These are phyloP conservation scores for Merops nubicus DNA, from an alignment of 2,113 vertebrate species.

Conservation along the genomic window DNA sequence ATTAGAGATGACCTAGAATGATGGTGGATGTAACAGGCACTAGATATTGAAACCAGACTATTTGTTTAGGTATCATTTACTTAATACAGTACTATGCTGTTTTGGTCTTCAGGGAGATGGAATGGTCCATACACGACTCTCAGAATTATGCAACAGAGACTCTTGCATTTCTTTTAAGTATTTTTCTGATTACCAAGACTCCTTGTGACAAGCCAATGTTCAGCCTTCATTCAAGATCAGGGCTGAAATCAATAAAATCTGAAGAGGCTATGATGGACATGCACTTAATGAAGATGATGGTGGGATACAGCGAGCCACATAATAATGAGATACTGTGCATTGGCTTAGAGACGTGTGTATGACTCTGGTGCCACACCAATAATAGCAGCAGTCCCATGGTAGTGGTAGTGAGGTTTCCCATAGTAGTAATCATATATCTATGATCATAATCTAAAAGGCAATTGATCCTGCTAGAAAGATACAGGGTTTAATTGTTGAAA, in stretches of 20 bases:
- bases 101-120: background rate
- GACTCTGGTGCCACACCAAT: background rate
- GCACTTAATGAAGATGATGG: background rate
- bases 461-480: background rate
- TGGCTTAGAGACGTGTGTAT: background rate
- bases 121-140: background rate
- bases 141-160: background rate
- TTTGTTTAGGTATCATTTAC: slow-evolving; percentile 20
- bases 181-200: background rate
- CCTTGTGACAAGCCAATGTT: background rate
- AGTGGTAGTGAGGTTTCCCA: background rate
- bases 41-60: background rate
- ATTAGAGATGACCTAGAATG: background rate
- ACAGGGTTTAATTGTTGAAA: background rate
- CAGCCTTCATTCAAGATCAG: background rate
- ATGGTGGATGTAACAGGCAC: background rate
- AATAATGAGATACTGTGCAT: background rate
- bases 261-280: background rate
- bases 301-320: background rate
- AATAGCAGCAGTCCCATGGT: background rate
- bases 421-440: background rate
- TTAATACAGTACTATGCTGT: background rate
- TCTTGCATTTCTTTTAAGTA: background rate
- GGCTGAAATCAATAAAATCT: background rate
- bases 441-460: background rate